Evolutionary conservation across 2,113 vertebrate species (phyloP).

Genomic region (Octodon degus): DNA sequence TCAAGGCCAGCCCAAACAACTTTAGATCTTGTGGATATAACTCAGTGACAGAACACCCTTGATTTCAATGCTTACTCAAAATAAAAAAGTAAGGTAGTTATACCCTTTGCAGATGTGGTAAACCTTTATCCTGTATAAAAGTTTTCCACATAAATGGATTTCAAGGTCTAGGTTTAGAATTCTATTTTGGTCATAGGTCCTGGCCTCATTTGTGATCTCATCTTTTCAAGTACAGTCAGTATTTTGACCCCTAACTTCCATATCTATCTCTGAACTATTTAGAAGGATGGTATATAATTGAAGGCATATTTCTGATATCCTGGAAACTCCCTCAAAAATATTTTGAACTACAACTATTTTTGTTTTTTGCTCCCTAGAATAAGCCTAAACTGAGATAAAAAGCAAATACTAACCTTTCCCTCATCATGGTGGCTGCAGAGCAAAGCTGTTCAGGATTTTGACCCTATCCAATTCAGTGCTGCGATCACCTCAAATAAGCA

Average conservation of each 20-base stretch:
- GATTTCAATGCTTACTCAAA: not conserved
- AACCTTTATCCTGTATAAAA: slow-evolving; percentile 14
- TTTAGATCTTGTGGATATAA: not conserved
- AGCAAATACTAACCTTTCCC: not conserved
- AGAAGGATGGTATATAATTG: not conserved
- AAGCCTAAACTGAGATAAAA: not conserved
- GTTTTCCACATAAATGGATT: slow-evolving; percentile 2
- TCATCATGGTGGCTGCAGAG: not conserved
- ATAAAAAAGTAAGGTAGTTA: not conserved
- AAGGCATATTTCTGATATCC: not conserved
- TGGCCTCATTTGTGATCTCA: not conserved
- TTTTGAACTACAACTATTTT: slow-evolving; percentile 2
- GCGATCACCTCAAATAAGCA: not conserved
- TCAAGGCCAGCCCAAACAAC: not conserved
- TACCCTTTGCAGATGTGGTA: not conserved
- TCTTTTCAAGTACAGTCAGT: not conserved
- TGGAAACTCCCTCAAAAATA: not conserved
- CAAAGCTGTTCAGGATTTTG: not conserved
- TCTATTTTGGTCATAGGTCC: not conserved
- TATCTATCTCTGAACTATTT: slow-evolving; percentile 27
- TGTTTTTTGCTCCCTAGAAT: not conserved
- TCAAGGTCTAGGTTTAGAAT: slow-evolving; percentile 8
- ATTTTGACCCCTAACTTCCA: not conserved
- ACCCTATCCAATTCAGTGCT: not conserved
- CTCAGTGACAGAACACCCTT: not conserved